A percentile compares a stretch with the other conserved stretches of the same genome.
Evolutionary conservation across 2,113 vertebrate species (phyloP).

Genomic region (Heterochromis multidens): DNA sequence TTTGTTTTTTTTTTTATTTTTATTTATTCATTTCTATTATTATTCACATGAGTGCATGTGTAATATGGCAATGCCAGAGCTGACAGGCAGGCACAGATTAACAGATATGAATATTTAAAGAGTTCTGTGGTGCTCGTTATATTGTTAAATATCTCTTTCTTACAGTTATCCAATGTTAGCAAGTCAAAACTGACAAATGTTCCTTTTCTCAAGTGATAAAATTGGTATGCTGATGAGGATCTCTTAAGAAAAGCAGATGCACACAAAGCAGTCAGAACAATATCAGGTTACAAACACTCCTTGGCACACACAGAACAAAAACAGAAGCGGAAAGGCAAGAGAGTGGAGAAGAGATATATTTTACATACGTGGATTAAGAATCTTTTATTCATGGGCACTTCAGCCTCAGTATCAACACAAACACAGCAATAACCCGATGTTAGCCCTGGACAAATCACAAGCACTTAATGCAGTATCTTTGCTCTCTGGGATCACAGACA

Average conservation of each 20-base stretch:
- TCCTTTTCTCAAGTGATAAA: neutral
- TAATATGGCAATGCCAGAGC: too few relatives aligned
- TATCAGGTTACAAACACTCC: neutral
- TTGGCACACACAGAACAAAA: neutral
- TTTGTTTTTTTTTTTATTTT: too few relatives aligned
- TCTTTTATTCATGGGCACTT: slow-evolving; percentile 49
- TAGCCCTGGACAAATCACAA: slow-evolving; percentile 8
- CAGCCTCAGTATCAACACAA: slow-evolving; percentile 35
- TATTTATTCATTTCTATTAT: too few relatives aligned
- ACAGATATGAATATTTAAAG: slow-evolving; percentile 50
- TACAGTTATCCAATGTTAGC: slow-evolving; percentile 16
- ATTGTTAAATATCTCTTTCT: slow-evolving; percentile 30
- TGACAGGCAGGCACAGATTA: slow-evolving; percentile 38
- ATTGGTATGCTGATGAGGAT: neutral
- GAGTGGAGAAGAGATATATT: slow-evolving; percentile 9
- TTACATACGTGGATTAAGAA: slow-evolving; percentile 48
- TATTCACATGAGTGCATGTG: too few relatives aligned
- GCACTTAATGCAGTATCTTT: slow-evolving; percentile 11
- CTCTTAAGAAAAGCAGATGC: neutral
- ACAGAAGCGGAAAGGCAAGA: neutral
- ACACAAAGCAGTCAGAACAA: neutral
- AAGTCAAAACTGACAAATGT: slow-evolving; percentile 12
- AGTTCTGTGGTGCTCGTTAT: slow-evolving; percentile 18
- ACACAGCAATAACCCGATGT: slow-evolving; percentile 32
- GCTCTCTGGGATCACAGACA: slow-evolving; percentile 20